Percentiles rank a stretch among this genome's conserved stretches.
Conservation (phyloP, 2,888 invertebrate species). For the Chloroclysta siterata region DNA sequence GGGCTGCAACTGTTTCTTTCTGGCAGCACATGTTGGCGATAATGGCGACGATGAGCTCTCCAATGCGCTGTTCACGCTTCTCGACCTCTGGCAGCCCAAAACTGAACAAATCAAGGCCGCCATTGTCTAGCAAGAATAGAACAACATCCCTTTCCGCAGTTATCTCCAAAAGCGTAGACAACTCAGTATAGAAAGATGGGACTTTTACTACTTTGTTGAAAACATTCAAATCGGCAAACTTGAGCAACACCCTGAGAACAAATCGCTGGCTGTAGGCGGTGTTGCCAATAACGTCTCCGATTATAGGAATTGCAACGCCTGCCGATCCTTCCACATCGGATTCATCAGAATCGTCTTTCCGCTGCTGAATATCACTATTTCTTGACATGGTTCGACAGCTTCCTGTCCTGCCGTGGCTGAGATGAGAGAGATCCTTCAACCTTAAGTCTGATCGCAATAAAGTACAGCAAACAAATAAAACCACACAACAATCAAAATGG, state of each 20-base stretch:
- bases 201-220: slow-evolving; percentile 83
- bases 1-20: slow-evolving; percentile 82
- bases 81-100: slow-evolving; percentile 83
- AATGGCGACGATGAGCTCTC: slow-evolving; percentile 93
- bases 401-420: background rate
- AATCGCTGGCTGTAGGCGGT: slow-evolving; percentile 92
- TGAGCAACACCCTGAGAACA: slow-evolving; percentile 88
- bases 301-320: slow-evolving; percentile 61
- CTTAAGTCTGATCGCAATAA: no score
- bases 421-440: background rate
- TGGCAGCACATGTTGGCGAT: slow-evolving; percentile 93
- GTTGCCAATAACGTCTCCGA: slow-evolving; percentile 92
- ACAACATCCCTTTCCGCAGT: slow-evolving; percentile 91
- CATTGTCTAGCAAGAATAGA: slow-evolving; percentile 87
- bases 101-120: slow-evolving; percentile 87
- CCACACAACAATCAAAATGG: no score
- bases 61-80: slow-evolving; percentile 86
- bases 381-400: slow-evolving; percentile 3
- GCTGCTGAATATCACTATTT: background rate
- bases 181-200: slow-evolving; percentile 88
- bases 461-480: no score
- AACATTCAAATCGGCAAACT: slow-evolving; percentile 82
- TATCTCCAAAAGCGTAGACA: slow-evolving; percentile 94
- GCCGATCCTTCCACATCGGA: slow-evolving; percentile 19
- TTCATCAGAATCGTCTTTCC: slow-evolving; percentile 10